Evolutionary conservation across 2,888 invertebrate genomes (phyloP), one percentile per base, ranked within the genome.

Genomic region (Drymonia ruficornis): DNA sequence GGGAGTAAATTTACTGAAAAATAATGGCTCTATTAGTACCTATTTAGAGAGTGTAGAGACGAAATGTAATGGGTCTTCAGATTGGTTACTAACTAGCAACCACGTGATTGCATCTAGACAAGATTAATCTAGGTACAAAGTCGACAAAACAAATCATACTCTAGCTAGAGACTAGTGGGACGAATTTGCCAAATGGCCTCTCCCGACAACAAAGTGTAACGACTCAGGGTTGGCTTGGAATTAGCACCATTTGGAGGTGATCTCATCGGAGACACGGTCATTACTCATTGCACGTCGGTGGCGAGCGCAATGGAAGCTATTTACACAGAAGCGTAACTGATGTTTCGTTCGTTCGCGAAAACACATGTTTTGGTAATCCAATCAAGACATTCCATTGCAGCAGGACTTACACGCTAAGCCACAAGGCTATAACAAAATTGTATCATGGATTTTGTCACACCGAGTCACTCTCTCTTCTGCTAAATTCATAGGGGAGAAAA

Each of bases 231-330:
- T 76, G 76, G 76, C 73, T 78, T 75, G 68, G 74, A 89, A 89
- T 90, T 89, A 88, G 84, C 81, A 76, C 79, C 75, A 81, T 83
- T 83, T 83, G 80, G 80, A 83, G 82, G 81, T 91, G 90, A 90
- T 86, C 88, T 90, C 90, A 90, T 86, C 83, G 76, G 53, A 56
- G 62, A 63, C 64, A n/a, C 51, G 70, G 70, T 72, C 85, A 86
- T 90, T 90, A 89, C 79, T 90, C 89, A 90, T 86, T 83, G 78
- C 77, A 67, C 65, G 80, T 77, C 80, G 69, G 67, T 62, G 67
- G 72, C 67, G 70, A 65, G 70, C 65, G 55, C 52, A 57, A 48
- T 55, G 50, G 49, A 52, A 50, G 55, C 61, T 67, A 59, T 68
- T 72, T 69, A 74, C 72, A 68, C 61, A 50, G 56, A 64, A 43